A percentile compares a stretch with the other conserved stretches of the same genome.
Evolutionary conservation across 2,888 invertebrate species (phyloP).

Genomic region (Tetheella fluctuosa): DNA sequence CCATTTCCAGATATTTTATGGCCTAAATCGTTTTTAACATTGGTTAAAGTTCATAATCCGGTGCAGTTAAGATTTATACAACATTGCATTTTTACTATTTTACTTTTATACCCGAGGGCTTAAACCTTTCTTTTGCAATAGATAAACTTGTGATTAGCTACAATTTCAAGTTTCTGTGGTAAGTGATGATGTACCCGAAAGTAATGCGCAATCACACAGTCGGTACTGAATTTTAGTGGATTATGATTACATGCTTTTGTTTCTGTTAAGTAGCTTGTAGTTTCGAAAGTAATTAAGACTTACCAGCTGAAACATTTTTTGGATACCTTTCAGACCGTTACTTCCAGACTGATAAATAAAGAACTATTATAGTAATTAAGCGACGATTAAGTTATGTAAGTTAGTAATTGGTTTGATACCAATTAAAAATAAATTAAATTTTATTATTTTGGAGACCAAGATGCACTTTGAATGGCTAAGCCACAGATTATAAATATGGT

Average conservation of each 20-base stretch:
- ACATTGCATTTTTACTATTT: not conserved
- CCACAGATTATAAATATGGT: too few species aligned
- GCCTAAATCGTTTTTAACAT: conserved; percentile 28
- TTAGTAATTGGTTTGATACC: not conserved
- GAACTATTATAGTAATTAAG: not conserved
- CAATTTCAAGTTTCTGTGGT: too few species aligned
- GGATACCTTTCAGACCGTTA: not conserved
- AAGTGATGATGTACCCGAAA: too few species aligned
- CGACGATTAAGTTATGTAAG: not conserved
- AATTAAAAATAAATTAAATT: not conserved
- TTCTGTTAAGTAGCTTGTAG: too few species aligned
- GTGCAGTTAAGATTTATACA: not conserved
- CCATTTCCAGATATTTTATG: conserved; percentile 24
- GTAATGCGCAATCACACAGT: too few species aligned
- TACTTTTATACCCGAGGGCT: too few species aligned
- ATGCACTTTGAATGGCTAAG: too few species aligned
- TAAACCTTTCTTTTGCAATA: too few species aligned
- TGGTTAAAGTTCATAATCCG: not conserved
- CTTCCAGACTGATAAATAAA: not conserved
- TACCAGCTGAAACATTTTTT: not conserved
- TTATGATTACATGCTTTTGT: too few species aligned
- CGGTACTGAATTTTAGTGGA: too few species aligned
- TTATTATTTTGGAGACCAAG: not conserved
- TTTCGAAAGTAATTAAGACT: not conserved
- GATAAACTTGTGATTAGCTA: too few species aligned